Evolutionary conservation across 2,113 vertebrate species (phyloP), one percentile per base, ranked within the genome.

Genomic region (Notothenia rossii): DNA sequence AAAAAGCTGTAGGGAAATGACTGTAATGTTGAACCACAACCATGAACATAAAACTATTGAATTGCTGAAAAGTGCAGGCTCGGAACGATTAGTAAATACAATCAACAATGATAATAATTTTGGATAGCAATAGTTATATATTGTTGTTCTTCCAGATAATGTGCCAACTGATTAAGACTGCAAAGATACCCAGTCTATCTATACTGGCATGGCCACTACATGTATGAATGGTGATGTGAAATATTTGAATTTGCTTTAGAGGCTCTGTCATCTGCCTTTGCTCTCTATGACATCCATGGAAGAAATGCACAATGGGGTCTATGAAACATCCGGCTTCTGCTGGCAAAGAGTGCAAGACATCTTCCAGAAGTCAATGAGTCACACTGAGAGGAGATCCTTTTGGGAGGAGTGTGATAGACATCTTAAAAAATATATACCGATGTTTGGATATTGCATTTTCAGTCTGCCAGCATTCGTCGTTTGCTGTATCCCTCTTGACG

Each of bases 241-340:
- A 71, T 68, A 15, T 40, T 84, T 89, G 81, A 12, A 72, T 84
- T 62, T 67, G 64, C 77, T 79, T 87, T 77, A 86, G 65, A 81
- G 64, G 82, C 71, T 72, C 82, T 85, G 87, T 84, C 79, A 76
- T 89, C 86, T 81, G 64, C 69, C 73, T 87, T 84, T 81, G 64
- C 81, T 72, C 81, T 73, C 67, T 67, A 83, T 92, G 90, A 82
- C 83, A 92, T 92, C 89, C 72, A 88, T 89, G 82, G 75, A 93
- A 90, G 92, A 92, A 74, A 86, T 82, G 82, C 85, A 82, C 91
- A 65, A 82, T 77, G 80, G 92, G 91, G 88, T 87, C 84, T 89
- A 82, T 91, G 92, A 93, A 87, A 92, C 91, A 94, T 95, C 94
- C 94, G 91, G 92, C 89, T 88, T 89, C 86, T 88, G 67, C 77